phyloP scores from a whole-genome alignment of 2,113 vertebrate genomes.

The Catharus minimus region DNA sequence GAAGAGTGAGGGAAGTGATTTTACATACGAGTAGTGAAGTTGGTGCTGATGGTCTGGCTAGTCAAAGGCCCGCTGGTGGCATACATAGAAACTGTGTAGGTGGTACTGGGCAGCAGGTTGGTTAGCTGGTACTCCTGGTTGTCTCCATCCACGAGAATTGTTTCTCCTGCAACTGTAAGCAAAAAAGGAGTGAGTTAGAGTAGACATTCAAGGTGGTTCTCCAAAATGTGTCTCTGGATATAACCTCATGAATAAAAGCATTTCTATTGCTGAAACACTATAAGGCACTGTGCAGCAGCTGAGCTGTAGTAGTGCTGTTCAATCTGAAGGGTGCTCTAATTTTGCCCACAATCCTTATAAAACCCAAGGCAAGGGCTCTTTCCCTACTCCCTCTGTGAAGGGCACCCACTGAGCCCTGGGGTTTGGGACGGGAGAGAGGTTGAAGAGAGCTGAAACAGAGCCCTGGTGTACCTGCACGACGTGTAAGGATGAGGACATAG shows the following conservation, averaged over 20 bases:
- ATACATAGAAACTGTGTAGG: slow-evolving; percentile 86
- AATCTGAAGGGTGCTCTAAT: neutral
- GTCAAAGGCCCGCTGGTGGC: slow-evolving; percentile 89
- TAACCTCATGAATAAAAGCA: neutral
- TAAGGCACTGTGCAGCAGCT: neutral
- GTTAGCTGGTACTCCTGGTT: slow-evolving; percentile 88
- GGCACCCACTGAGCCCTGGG: fast-evolving
- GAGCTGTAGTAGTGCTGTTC: neutral
- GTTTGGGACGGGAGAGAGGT: neutral
- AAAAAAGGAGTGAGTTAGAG: neutral
- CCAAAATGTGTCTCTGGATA: neutral
- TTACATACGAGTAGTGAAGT: slow-evolving; percentile 91
- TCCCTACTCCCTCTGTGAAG: neutral
- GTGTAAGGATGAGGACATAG: slow-evolving; percentile 87
- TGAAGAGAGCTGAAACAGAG: neutral
- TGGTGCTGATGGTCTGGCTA: slow-evolving; percentile 87
- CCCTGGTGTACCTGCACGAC: slow-evolving; percentile 73
- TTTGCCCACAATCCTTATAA: neutral
- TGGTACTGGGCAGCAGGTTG: slow-evolving; percentile 86
- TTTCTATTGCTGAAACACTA: neutral
- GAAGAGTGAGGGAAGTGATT: neutral
- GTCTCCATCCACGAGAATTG: slow-evolving; percentile 88
- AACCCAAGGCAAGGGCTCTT: neutral
- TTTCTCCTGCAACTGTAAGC: slow-evolving; percentile 86
- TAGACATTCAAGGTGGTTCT: neutral